phyloP scores from a whole-genome alignment of 2,797 vertebrate genomes.

The Poeciliopsis infans region DNA sequence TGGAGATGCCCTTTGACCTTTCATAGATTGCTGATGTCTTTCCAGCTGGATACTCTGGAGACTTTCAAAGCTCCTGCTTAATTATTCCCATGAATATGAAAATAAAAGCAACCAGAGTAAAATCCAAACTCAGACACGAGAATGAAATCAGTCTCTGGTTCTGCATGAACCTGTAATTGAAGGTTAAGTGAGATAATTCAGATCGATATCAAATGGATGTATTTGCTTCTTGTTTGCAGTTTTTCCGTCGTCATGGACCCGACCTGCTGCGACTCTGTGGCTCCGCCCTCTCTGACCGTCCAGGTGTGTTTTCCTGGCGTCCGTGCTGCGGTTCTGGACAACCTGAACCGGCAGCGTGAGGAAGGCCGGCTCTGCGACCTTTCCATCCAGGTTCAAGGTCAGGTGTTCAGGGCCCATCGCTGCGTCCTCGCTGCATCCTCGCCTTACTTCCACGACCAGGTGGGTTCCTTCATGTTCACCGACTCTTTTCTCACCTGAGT shows the following conservation, averaged over 20 bases:
- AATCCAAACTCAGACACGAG: not conserved
- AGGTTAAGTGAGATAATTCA: no score
- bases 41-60: not conserved
- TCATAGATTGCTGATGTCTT: not conserved
- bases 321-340: conserved; percentile 87
- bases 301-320: conserved; percentile 92
- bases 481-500: not conserved
- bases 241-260: conserved; percentile 70
- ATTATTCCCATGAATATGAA: not conserved
- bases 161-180: not conserved
- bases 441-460: conserved; percentile 95
- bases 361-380: conserved; percentile 92
- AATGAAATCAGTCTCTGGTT: not conserved
- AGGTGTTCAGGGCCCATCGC: conserved; percentile 91
- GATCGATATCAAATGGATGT: not conserved
- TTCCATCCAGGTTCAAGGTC: conserved; percentile 90
- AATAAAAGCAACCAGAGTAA: not conserved
- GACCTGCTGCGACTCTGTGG: conserved; percentile 57
- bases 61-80: not conserved
- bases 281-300: conserved; percentile 74
- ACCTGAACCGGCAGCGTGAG: conserved; percentile 90
- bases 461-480: conserved; percentile 18
- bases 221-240: not conserved
- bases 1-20: not conserved
- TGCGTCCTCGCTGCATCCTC: conserved; percentile 93